Conservation (phyloP, 2,113 vertebrate species). For the Elachura formosa region DNA sequence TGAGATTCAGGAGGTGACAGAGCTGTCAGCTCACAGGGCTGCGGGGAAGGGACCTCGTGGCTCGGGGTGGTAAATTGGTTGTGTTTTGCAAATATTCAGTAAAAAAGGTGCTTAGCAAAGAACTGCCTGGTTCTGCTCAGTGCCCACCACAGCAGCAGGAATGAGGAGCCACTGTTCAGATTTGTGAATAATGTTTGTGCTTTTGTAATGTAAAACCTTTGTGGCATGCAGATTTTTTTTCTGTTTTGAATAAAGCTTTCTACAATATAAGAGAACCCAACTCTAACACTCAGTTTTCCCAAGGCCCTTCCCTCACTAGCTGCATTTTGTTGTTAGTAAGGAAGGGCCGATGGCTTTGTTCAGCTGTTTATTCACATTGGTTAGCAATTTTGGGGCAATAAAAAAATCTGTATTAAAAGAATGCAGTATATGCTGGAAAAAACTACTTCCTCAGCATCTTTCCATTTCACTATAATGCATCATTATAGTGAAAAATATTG, state of each 20-base stretch:
- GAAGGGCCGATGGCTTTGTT: constrained; percentile 9
- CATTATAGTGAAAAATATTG: neutral
- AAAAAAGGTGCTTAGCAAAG: neutral
- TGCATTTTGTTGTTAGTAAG: neutral
- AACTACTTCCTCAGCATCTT: constrained; percentile 34
- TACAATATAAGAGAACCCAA: neutral
- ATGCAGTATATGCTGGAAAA: constrained; percentile 27
- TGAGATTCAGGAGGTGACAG: neutral
- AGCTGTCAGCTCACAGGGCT: neutral
- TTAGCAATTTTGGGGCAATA: constrained; percentile 40
- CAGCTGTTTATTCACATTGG: neutral
- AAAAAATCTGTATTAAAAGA: constrained; percentile 15
- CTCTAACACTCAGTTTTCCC: neutral
- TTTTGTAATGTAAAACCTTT: neutral
- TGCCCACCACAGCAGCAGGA: neutral
- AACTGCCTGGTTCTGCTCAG: neutral
- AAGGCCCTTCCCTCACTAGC: neutral
- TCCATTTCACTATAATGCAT: neutral
- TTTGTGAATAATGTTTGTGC: neutral
- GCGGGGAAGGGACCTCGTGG: neutral
- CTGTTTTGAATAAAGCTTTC: neutral
- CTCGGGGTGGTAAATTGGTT: neutral
- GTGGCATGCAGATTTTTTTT: neutral
- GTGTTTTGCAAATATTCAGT: neutral
- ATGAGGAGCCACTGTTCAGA: neutral